These are phyloP conservation scores for Drosophila sp. DNA, from an alignment of 1,140 invertebrate genomes.

Conservation along the genomic window DNA sequence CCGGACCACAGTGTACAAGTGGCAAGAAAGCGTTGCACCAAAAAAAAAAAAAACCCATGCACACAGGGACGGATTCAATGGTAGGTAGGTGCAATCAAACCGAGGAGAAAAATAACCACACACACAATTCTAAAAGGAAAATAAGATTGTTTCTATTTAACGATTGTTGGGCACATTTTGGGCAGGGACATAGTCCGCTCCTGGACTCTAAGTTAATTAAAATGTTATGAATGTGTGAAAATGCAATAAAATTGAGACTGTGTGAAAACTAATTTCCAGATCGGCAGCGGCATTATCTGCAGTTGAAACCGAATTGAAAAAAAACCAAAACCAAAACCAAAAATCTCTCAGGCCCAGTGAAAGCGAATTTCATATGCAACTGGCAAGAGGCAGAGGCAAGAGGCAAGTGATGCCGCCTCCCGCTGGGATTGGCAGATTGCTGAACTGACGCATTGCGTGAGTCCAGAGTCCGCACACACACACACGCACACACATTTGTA, in stretches of 20 bases:
- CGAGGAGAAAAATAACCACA: no score
- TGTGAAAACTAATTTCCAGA: conserved; percentile 77
- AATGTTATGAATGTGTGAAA: conserved; percentile 76
- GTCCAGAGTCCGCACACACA: neutral
- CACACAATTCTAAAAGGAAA: no score
- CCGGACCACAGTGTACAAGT: neutral
- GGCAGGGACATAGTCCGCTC: neutral
- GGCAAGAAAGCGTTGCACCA: conserved; percentile 69
- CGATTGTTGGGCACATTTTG: no score
- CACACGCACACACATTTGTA: neutral
- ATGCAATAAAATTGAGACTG: conserved; percentile 60
- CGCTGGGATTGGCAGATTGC: conserved; percentile 13
- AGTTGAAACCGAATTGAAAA: conserved; percentile 5
- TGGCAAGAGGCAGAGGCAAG: conserved; percentile 7
- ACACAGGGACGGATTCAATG: neutral
- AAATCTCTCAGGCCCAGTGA: conserved; percentile 49
- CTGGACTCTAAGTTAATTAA: conserved; percentile 56
- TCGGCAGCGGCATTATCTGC: conserved; percentile 45
- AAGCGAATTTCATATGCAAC: conserved; percentile 73
- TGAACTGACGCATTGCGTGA: conserved; percentile 64
- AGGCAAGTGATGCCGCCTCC: conserved; percentile 4
- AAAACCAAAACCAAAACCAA: neutral
- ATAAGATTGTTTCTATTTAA: no score
- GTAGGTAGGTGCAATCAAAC: no score
- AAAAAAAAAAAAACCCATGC: conserved; percentile 6